phyloP scores from a whole-genome alignment of 2,797 vertebrate species.

The Microctenopoma lineatum region DNA sequence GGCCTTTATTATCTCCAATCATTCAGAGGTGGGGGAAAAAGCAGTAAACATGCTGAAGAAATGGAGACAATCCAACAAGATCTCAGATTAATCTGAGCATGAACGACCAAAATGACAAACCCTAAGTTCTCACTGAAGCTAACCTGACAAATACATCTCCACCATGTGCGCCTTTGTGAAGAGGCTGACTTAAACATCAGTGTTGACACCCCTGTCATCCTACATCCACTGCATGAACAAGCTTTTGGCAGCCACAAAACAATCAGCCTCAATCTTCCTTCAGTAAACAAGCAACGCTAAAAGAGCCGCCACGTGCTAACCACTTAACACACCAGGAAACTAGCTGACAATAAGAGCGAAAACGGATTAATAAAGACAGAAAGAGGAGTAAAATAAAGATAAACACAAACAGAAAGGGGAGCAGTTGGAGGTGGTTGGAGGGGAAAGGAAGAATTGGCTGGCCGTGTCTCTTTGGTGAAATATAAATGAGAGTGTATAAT shows the following conservation, averaged over 20 bases:
- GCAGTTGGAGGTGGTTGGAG: conserved; percentile 58
- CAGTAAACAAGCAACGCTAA: conserved; percentile 66
- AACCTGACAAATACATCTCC: conserved; percentile 53
- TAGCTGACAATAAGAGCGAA: conserved; percentile 61
- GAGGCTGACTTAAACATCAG: conserved; percentile 46
- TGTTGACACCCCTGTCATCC: conserved; percentile 57
- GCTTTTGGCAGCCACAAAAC: conserved; percentile 70
- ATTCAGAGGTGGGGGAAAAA: conserved; percentile 21
- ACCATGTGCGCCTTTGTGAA: conserved; percentile 55
- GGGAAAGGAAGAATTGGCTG: conserved; percentile 48
- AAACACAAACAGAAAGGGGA: conserved; percentile 72
- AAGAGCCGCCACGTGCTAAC: conserved; percentile 65
- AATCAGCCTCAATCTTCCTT: conserved; percentile 67
- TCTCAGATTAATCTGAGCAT: conserved; percentile 51
- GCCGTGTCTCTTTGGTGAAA: conserved; percentile 76
- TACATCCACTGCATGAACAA: conserved; percentile 57
- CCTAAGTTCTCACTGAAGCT: conserved; percentile 38
- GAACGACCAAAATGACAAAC: conserved; percentile 52
- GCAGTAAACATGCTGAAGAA: conserved; percentile 34
- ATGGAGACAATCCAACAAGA: conserved; percentile 43
- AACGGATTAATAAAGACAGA: conserved; percentile 73
- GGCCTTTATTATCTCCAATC: conserved; percentile 27
- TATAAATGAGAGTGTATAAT: conserved; percentile 82
- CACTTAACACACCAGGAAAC: conserved; percentile 54
- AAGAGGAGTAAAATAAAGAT: conserved; percentile 68